Evolutionary conservation across 2,797 vertebrate species (phyloP), one percentile per base, ranked within the genome.

Genomic region (Hippocampus kuda): DNA sequence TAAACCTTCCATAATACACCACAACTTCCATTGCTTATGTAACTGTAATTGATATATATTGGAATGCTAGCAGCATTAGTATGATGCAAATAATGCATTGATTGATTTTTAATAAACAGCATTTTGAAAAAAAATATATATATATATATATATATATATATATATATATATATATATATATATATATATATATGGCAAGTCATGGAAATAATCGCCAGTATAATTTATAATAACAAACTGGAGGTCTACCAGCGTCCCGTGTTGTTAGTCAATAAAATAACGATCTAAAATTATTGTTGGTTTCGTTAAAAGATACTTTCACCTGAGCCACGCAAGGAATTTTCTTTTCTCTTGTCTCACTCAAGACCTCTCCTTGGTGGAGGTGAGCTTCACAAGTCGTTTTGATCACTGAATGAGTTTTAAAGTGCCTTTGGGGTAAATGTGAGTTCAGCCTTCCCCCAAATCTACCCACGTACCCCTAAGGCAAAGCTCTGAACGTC

Each of bases 321-420:
- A 27, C 27, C 63, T 48, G 44, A 65, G 63, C 15, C 63, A 24
- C 16, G 24, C 4, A 65, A 74, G 76, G 75, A 16, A 49, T 68
- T 44, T 69, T 46, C 62, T 61, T 59, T 46, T n/a, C 71, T 79
- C 84, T 82, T 81, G 76, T 83, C 68, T 75, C 13, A 38, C 65
- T 65, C 68, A 65, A 87, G 76, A 82, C 81, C 81, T 81, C 81
- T 79, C 67, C 78, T 83, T 84, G 73, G 87, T 82, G 76, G 80
- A 84, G 82, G 84, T 88, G 85, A 88, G 87, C 84, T 87, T 85
- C 81, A 85, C 77, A 86, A 83, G 84, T 86, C 84, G 83, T 87
- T 89, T 89, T 89, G 84, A 88, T 86, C 74, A 80, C 87, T 87
- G 84, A 88, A 81, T 88, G 85, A 87, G 84, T 89, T 82, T 75